Percentiles rank a stretch among this genome's conserved stretches.
Evolutionary conservation across 2,113 vertebrate species (phyloP).

Genomic region (Malurus melanocephalus): DNA sequence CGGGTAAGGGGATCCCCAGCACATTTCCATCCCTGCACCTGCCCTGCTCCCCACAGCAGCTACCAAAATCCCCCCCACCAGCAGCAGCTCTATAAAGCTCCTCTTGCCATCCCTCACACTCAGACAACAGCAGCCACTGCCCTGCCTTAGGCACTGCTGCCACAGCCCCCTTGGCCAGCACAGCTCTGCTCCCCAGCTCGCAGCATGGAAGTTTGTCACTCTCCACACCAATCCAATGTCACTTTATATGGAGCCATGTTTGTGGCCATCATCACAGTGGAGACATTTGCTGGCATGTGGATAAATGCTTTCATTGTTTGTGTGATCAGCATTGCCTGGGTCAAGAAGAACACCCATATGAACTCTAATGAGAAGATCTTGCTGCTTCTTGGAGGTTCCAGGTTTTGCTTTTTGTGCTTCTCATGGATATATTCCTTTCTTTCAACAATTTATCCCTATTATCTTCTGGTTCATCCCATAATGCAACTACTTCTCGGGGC

Average conservation of each 20-base stretch:
- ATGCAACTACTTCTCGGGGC: background rate
- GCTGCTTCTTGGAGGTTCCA: background rate
- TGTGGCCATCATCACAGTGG: background rate
- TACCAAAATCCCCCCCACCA: background rate
- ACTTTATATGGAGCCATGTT: rapidly evolving
- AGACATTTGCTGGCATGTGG: background rate
- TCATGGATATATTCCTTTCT: background rate
- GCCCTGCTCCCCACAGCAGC: background rate
- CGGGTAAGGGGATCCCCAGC: background rate
- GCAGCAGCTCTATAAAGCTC: background rate
- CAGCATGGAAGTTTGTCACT: background rate
- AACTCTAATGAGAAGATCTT: slow-evolving; percentile 29
- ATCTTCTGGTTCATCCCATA: background rate
- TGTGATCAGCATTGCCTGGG: background rate
- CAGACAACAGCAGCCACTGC: no score
- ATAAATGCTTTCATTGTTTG: slow-evolving; percentile 13
- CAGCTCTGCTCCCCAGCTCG: background rate
- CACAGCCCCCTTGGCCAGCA: no score
- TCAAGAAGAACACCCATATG: background rate
- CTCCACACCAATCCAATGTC: background rate
- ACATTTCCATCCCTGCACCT: slow-evolving; percentile 24
- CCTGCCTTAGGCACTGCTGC: no score
- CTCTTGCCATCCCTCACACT: no score
- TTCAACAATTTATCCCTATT: rapidly evolving
- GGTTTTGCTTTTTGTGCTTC: background rate